Conservation (phyloP, 2,888 invertebrate species). For the Lithophane semibrunnea region DNA sequence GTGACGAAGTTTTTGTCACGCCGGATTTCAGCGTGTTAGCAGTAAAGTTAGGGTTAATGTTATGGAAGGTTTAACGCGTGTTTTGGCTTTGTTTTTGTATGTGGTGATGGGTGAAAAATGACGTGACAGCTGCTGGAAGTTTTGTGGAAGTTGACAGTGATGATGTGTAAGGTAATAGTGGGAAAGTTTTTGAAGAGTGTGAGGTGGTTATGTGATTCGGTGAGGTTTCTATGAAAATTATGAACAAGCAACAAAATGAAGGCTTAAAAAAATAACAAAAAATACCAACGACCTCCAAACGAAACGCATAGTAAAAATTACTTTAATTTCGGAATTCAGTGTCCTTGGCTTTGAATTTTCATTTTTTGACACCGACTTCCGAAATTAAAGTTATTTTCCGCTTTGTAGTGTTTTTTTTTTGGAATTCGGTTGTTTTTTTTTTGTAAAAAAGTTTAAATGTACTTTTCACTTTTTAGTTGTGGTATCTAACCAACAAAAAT, state of each 20-base stretch:
- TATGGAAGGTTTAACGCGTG: constrained; percentile 51
- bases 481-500: too few relatives aligned
- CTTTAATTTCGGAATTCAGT: too few relatives aligned
- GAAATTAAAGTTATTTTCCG: too few relatives aligned
- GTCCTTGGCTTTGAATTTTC: too few relatives aligned
- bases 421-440: too few relatives aligned
- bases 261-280: too few relatives aligned
- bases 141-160: background rate
- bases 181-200: background rate
- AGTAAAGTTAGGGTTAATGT: constrained; percentile 61
- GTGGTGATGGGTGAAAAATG: constrained; percentile 13
- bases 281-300: too few relatives aligned
- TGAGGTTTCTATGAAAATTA: background rate
- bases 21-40: constrained; percentile 55
- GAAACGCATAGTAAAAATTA: too few relatives aligned
- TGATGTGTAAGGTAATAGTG: constrained; percentile 1
- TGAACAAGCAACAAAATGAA: background rate
- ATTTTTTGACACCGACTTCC: too few relatives aligned
- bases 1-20: constrained; percentile 58
- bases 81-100: constrained; percentile 47
- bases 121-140: constrained; percentile 22
- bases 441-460: too few relatives aligned
- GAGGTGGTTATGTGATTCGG: background rate
- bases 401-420: too few relatives aligned
- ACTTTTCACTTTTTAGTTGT: too few relatives aligned